Percentiles rank a stretch among this genome's conserved stretches.
phyloP scores from a whole-genome alignment of 2,797 vertebrate genomes.

The Sylvilagus floridanus region DNA sequence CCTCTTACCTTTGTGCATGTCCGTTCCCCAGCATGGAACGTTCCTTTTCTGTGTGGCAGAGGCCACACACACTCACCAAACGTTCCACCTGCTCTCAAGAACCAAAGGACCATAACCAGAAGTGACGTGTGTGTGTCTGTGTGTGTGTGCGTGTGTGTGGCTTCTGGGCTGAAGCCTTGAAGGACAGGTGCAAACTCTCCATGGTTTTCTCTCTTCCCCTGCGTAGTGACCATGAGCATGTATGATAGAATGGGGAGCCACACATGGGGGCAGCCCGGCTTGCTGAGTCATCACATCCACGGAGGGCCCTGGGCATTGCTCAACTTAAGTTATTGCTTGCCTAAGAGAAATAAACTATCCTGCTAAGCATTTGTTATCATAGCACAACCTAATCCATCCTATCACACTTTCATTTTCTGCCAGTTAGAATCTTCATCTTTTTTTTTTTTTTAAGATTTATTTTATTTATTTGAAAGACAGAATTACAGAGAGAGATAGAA shows the following conservation, averaged over 20 bases:
- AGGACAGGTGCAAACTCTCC: neutral
- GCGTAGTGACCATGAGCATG: neutral
- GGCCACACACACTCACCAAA: neutral
- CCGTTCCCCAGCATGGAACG: neutral
- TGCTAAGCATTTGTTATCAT: neutral
- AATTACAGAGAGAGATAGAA: too few relatives aligned
- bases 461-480: too few relatives aligned
- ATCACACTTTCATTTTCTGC: conserved; percentile 30
- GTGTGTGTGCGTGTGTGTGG: neutral
- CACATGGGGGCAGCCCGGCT: neutral
- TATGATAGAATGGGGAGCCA: neutral
- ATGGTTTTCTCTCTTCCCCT: neutral
- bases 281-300: neutral
- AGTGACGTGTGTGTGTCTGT: too few relatives aligned
- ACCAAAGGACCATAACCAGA: neutral
- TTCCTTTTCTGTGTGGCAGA: neutral
- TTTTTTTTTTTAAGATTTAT: neutral
- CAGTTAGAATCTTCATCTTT: neutral
- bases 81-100: neutral
- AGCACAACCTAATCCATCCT: neutral
- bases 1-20: accelerated
- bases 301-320: neutral
- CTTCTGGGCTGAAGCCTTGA: neutral
- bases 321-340: neutral
- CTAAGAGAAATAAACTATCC: neutral